Evolutionary conservation across 53 echinoderm and acorn worm species (phyloP).

Genomic region (Luidia sarsii): DNA sequence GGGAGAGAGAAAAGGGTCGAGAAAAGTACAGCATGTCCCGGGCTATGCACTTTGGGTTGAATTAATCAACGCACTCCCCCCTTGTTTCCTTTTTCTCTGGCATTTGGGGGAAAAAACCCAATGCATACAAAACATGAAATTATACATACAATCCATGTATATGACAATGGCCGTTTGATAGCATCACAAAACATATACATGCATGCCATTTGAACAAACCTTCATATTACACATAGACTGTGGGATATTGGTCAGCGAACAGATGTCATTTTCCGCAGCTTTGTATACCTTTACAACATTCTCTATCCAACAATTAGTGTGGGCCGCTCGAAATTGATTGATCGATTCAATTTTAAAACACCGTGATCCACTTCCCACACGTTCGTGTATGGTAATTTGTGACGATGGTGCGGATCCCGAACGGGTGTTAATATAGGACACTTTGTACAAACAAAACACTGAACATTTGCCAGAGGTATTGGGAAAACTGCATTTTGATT

Average conservation of each 20-base stretch:
- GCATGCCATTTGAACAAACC: slow-evolving; percentile 31
- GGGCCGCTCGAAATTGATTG: slow-evolving; percentile 14
- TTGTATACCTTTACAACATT: neutral
- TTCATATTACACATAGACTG: neutral
- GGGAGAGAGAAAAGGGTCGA: neutral
- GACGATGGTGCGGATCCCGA: too few relatives aligned
- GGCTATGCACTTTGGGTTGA: slow-evolving; percentile 50
- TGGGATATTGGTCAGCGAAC: slow-evolving; percentile 37
- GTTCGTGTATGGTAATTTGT: neutral
- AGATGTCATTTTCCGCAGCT: slow-evolving; percentile 39
- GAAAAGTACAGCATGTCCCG: neutral
- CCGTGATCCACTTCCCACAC: neutral
- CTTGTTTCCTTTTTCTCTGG: neutral
- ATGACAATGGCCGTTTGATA: slow-evolving; percentile 22
- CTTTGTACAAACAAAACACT: too few relatives aligned
- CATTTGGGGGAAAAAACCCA: neutral
- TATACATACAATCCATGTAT: slow-evolving; percentile 10
- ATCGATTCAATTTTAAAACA: slow-evolving; percentile 16
- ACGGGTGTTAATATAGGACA: too few relatives aligned
- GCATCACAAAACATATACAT: neutral
- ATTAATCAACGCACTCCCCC: slow-evolving; percentile 28
- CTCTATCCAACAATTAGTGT: neutral
- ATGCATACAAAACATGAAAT: slow-evolving; percentile 48
- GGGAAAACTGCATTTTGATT: too few relatives aligned
- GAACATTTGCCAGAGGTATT: too few relatives aligned